Evolutionary conservation across 2,113 vertebrate genomes (phyloP).

Genomic region (Falcunculus frontatus): DNA sequence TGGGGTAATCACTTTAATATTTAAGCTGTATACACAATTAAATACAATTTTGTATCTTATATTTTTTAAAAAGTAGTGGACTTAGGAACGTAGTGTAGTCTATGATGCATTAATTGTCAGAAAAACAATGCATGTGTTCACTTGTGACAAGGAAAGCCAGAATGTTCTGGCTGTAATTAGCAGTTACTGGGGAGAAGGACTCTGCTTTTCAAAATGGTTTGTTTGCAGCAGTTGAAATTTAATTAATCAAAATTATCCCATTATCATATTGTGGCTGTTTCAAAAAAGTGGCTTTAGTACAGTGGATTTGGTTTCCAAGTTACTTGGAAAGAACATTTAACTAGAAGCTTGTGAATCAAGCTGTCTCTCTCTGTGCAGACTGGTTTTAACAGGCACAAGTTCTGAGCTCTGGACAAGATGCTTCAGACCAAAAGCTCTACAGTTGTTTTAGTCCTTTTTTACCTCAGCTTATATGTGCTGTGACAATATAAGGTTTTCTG

Average conservation of each 20-base stretch:
- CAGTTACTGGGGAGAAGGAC: neutral
- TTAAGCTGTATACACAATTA: neutral
- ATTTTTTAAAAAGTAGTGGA: neutral
- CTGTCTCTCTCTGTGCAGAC: neutral
- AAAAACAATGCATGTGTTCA: neutral
- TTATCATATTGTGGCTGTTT: neutral
- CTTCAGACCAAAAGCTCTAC: neutral
- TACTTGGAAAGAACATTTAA: neutral
- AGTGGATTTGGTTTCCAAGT: neutral
- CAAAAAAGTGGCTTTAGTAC: neutral
- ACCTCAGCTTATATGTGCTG: neutral
- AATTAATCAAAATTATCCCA: neutral
- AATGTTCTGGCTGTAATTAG: neutral
- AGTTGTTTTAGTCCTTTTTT: neutral
- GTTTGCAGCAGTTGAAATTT: neutral
- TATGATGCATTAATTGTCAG: neutral
- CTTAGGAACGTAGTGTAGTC: neutral
- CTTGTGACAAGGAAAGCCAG: neutral
- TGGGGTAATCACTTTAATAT: constrained; percentile 38
- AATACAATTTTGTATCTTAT: neutral
- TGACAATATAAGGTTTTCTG: neutral
- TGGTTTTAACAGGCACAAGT: neutral
- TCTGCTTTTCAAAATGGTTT: neutral
- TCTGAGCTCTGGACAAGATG: neutral
- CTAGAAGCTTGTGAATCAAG: neutral